Evolutionary conservation across 2,113 vertebrate species (phyloP), one percentile per base, ranked within the genome.

Genomic region (Periophthalmodon schlosseri): DNA sequence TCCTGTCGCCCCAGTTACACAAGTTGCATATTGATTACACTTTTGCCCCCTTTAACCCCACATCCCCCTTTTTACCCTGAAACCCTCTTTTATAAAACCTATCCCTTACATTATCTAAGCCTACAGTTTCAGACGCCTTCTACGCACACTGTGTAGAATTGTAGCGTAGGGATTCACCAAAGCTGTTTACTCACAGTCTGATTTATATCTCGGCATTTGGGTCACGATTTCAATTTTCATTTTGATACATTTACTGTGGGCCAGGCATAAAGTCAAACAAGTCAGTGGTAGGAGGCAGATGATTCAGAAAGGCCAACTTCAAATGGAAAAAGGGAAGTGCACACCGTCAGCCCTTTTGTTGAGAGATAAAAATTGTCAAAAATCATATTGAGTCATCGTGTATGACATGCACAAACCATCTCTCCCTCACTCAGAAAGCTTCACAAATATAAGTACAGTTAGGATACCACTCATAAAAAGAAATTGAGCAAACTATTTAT

Each of bases 371-470:
- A 24, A 24, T 24, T 28, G 14, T 23, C 57, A 60, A 11, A 14
- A 60, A 20, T 14, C 8, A 44, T 44, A 44, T 36, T 65, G 34
- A 65, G 63, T 65, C 18, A 39, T 65, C 11, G 10, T 18, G 18
- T 65, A 15, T 65, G 63, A 39, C 21, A 60, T 21, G 5, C 28
- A 18, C 36, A 65, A 65, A 65, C 34, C 36, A 39, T 65, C 11
- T 34, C 18, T 65, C 54, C 14, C 1, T 28, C 80, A 83, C 86
- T 84, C 82, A 74, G 63, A 46, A 14, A 15, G 72, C 76, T 72
- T 71, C 9, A 44, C 39, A 11, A 44, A 44, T 44, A 57, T 57
- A 60, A 47, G 54, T 67, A 69, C 68, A 57, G 39, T 71, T 24
- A 54, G 58, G 23, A 23, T 39, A 69, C 47, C 72, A 74, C 34